Evolutionary conservation across 2,113 vertebrate species (phyloP), one percentile per base, ranked within the genome.

Genomic region (Hemibagrus wyckioides): DNA sequence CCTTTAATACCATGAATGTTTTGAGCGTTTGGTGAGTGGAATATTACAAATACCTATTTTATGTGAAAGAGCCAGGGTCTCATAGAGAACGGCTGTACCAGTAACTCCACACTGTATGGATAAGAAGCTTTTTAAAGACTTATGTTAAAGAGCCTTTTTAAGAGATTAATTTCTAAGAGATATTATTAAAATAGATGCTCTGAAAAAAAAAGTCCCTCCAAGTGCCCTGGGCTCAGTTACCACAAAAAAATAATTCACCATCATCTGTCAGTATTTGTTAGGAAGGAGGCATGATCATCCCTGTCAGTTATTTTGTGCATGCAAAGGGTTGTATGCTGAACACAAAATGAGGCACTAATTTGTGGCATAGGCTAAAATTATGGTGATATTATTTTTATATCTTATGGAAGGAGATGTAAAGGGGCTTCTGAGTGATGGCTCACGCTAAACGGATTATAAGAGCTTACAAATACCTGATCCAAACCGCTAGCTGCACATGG

Each of bases 71-170:
- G 44, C 41, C 14, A 30, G 13, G 28, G 28, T 77, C 6, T 15
- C 15, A 9, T 77, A 30, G 2, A 30, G 48, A 30, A 52, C 2
- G 48, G 2, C 11, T 77, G 25, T 9, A 50, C 44, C 14, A 52
- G 75, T 30, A 52, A 54, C 17, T 79, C 48, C 75, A 79, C 28
- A 30, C 6, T 76, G 73, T 11, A 73, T 73, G 39, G 39, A 44
- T 75, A 44, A 75, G 39, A 71, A 71, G 30, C 33, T 14, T 76
- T 76, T 76, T 76, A 76, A 48, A 76, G 48, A 30, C 28, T 77
- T 77, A 76, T 7, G 25, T 73, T 73, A 41, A 41, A 41, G 69
- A 28, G 11, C 23, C 10, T 44, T 48, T 75, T 14, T 41, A 75
- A 48, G 44, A 48, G 44, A 48, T 48, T 48, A 0, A 48, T 48